Evolutionary conservation across 2,797 vertebrate genomes (phyloP), one percentile per base, ranked within the genome.

Genomic region (Dromococcyx pavoninus): DNA sequence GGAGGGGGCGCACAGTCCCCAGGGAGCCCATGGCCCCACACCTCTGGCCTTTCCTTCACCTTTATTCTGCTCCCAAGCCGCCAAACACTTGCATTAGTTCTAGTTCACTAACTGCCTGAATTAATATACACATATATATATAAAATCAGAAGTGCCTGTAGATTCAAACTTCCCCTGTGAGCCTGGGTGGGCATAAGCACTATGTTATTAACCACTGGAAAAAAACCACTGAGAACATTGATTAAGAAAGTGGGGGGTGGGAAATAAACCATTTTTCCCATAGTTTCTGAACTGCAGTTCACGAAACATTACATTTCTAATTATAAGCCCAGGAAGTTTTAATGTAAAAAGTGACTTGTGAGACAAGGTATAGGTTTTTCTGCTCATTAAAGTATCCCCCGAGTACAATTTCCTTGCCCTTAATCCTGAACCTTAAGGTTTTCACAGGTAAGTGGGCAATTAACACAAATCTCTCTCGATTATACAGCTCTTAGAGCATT

Each of bases 231-330:
- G 27, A 79, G 62, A 84, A 35, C 74, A 87, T 43, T 79, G 72
- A 95, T 91, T 92, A 95, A 91, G 79, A 61, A 89, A 79, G 64
- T 57, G 22, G 8, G 24, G 7, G 30, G 37, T 24, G 73, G 62
- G 48, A 44, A 87, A 91, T 21, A 87, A 94, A 90, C 67, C 23
- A 37, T 96, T 94, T 96, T 57, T 23, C 57, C 94, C 86, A 80
- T 44, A 70, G 50, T 72, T 95, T 94, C 77, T 86, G 89, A 96
- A 83, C 66, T 88, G 64, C 90, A 86, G 90, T 96, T 96, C 96
- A 97, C 79, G 93, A 97, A 93, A 96, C 74, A 87, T 96, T 96
- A 91, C 35, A 54, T 94, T 94, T 94, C 78, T 82, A 82, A 90
- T 96, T 84, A 95, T 71, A 97, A 95, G 35, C 62, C 64, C 48